phyloP scores from a whole-genome alignment of 2,113 vertebrate genomes.

The Gnathonemus longibarbis region DNA sequence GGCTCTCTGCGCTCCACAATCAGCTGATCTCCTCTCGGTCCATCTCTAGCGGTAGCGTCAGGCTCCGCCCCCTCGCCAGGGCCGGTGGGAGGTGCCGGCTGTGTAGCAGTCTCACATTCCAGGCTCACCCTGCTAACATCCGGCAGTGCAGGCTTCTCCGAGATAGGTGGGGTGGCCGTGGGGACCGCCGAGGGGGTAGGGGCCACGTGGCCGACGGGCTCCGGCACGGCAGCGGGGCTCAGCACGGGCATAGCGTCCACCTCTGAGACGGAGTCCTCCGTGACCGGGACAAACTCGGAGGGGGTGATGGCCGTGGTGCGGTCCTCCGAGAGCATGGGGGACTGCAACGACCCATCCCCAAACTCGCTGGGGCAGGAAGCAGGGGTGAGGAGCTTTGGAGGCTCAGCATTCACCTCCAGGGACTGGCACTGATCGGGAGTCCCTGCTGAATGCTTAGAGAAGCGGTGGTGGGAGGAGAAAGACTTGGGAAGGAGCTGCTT shows the following conservation, averaged over 20 bases:
- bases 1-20: conserved; percentile 47
- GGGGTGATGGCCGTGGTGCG: conserved; percentile 85
- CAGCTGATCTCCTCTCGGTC: conserved; percentile 49
- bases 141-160: conserved; percentile 47
- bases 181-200: conserved; percentile 69
- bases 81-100: conserved; percentile 43
- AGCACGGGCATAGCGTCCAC: conserved; percentile 67
- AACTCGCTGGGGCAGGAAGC: conserved; percentile 69
- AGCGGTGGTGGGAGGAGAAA: conserved; percentile 83
- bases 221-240: conserved; percentile 53
- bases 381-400: conserved; percentile 51
- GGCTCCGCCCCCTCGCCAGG: conserved; percentile 33
- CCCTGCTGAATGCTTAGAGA: conserved; percentile 64
- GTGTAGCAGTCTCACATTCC: conserved; percentile 52
- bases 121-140: conserved; percentile 56
- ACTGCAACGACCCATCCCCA: conserved; percentile 76
- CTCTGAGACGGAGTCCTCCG: conserved; percentile 87
- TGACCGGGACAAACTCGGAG: conserved; percentile 80
- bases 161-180: conserved; percentile 46
- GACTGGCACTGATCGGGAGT: conserved; percentile 59
- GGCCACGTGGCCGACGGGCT: conserved; percentile 53
- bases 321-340: conserved; percentile 81
- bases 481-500: conserved; percentile 87
- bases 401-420: conserved; percentile 56
- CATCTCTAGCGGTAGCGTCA: conserved; percentile 38